These are phyloP conservation scores for Echinometra lucunter DNA, from an alignment of 53 echinoderm and acorn worm genomes.

Conservation along the genomic window DNA sequence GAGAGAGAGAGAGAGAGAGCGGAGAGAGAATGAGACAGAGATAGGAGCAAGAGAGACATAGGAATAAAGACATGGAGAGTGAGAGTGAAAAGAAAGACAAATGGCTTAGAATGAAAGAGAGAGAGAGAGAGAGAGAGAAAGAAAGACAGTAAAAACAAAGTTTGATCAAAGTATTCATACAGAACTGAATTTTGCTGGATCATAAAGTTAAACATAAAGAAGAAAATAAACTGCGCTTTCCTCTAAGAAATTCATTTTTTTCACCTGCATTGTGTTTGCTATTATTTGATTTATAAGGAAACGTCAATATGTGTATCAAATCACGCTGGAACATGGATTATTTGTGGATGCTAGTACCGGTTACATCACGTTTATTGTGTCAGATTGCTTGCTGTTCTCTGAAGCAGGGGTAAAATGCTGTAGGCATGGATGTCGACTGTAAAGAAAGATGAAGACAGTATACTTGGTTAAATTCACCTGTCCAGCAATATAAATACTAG, in stretches of 20 bases:
- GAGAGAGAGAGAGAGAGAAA: not conserved
- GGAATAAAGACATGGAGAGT: not conserved
- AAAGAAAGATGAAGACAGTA: not conserved
- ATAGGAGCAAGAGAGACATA: not conserved
- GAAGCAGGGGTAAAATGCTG: not conserved
- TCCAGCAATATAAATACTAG: not conserved
- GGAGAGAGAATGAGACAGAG: not conserved
- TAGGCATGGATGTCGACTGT: not conserved
- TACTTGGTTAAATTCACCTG: not conserved
- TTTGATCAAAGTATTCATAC: not conserved
- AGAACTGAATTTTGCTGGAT: not conserved
- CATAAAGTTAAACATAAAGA: too few species aligned
- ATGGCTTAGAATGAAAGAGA: not conserved
- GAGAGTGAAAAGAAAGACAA: not conserved
- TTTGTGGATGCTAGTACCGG: not conserved
- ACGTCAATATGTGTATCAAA: constrained; percentile 41
- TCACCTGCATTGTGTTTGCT: not conserved
- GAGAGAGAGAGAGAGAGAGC: not conserved
- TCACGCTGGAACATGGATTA: constrained; percentile 29
- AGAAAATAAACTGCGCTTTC: not conserved
- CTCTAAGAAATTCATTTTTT: not conserved
- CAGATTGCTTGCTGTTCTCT: constrained; percentile 40
- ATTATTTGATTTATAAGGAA: constrained; percentile 49
- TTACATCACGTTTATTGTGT: constrained; percentile 30
- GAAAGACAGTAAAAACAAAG: not conserved